phyloP scores from a whole-genome alignment of 2,113 vertebrate genomes.

The Otus sunia region DNA sequence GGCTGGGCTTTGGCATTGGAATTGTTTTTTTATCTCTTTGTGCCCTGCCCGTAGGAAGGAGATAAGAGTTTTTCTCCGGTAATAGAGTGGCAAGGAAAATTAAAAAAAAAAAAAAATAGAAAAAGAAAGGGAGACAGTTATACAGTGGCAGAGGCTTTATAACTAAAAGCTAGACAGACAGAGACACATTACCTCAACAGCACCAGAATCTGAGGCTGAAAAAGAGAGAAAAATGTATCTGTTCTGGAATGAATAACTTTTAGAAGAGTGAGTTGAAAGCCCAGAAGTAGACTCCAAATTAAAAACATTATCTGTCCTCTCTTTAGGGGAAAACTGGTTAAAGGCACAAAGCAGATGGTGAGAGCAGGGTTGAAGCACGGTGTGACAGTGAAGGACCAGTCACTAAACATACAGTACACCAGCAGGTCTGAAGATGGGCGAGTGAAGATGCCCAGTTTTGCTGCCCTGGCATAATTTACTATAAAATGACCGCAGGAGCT shows the following conservation, averaged over 20 bases:
- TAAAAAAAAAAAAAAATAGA: no score
- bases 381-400: not conserved
- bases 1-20: not conserved
- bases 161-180: not conserved
- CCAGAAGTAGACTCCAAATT: not conserved
- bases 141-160: not conserved
- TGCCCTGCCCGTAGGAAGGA: not conserved
- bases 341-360: not conserved
- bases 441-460: not conserved
- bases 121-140: not conserved
- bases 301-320: not conserved
- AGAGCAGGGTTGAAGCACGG: not conserved
- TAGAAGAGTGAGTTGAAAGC: not conserved
- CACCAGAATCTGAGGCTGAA: not conserved
- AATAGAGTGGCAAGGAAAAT: not conserved
- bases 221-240: not conserved
- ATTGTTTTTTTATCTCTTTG: not conserved
- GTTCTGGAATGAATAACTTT: conserved; percentile 6
- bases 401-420: not conserved
- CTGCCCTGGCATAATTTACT: not conserved
- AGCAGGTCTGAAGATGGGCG: not conserved
- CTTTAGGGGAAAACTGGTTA: not conserved
- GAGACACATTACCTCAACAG: not conserved
- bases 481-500: not conserved
- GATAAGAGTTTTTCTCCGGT: not conserved